phyloP scores from a whole-genome alignment of 2,113 vertebrate species.

The Elaphurus davidianus region DNA sequence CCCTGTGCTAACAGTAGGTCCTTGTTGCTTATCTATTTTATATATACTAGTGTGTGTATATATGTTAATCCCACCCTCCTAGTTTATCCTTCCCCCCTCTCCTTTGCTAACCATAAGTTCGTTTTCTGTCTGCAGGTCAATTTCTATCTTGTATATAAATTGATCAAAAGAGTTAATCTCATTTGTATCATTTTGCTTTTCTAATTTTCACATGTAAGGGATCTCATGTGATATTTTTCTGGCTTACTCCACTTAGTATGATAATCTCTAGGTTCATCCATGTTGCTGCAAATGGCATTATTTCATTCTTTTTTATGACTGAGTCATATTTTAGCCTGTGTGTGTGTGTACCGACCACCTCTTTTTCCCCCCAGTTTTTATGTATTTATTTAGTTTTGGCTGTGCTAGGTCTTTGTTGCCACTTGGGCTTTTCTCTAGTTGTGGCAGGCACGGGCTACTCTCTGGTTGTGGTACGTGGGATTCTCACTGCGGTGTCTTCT shows the following conservation, averaged over 20 bases:
- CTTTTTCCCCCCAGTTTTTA: fast-evolving
- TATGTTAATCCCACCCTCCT: neutral
- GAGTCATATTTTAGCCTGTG: neutral
- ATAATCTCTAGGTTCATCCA: neutral
- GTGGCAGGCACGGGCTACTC: neutral
- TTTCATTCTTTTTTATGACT: neutral
- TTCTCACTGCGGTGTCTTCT: neutral
- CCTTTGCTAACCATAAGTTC: neutral
- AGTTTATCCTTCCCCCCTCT: neutral
- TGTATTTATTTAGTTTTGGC: neutral
- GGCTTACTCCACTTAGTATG: neutral
- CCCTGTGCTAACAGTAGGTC: neutral
- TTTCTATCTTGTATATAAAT: neutral
- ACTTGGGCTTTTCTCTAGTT: neutral
- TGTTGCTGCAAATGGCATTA: neutral
- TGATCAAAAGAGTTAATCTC: neutral
- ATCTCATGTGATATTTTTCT: neutral
- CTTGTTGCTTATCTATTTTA: neutral
- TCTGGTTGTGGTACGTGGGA: fast-evolving
- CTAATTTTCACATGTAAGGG: neutral
- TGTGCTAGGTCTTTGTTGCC: neutral
- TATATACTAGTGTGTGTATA: neutral
- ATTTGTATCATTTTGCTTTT: neutral
- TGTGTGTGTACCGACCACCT: neutral
- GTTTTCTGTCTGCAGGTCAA: neutral